Evolutionary conservation across 2,113 vertebrate species (phyloP).

Genomic region (Eurystomus gularis): DNA sequence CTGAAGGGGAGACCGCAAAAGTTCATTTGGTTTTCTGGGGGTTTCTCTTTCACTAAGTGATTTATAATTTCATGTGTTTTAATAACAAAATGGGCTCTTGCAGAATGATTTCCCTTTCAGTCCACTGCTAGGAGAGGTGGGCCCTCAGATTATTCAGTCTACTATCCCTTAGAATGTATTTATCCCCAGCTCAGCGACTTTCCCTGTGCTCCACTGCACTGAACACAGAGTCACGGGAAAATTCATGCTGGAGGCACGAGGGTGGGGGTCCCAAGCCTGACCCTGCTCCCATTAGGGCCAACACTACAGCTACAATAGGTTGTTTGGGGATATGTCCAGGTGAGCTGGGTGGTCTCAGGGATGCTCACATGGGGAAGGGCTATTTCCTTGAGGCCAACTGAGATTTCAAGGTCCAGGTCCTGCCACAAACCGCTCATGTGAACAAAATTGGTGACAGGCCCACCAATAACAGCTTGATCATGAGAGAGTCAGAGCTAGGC

Average conservation of each 20-base stretch:
- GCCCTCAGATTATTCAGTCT: neutral
- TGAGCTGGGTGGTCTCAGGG: neutral
- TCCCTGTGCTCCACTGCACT: neutral
- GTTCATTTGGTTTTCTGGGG: neutral
- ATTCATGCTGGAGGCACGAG: neutral
- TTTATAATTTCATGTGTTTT: neutral
- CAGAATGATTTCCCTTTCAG: rapidly evolving
- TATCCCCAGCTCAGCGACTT: neutral
- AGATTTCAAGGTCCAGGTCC: neutral
- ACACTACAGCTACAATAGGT: neutral
- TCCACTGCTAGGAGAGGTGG: neutral
- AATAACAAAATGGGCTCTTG: neutral
- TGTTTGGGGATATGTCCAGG: neutral
- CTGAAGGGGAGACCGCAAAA: neutral
- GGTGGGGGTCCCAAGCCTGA: neutral
- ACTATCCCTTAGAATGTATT: neutral
- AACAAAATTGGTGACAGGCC: neutral
- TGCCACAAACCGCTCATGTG: neutral
- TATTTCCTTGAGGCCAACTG: neutral
- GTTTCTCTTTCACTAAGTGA: neutral
- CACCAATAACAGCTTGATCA: neutral
- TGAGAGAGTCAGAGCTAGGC: neutral
- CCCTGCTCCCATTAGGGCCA: neutral
- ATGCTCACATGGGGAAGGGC: rapidly evolving
- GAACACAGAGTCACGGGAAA: neutral